Conservation (phyloP, 53 echinoderm and acorn worm genomes). For the Astropecten irregularis region DNA sequence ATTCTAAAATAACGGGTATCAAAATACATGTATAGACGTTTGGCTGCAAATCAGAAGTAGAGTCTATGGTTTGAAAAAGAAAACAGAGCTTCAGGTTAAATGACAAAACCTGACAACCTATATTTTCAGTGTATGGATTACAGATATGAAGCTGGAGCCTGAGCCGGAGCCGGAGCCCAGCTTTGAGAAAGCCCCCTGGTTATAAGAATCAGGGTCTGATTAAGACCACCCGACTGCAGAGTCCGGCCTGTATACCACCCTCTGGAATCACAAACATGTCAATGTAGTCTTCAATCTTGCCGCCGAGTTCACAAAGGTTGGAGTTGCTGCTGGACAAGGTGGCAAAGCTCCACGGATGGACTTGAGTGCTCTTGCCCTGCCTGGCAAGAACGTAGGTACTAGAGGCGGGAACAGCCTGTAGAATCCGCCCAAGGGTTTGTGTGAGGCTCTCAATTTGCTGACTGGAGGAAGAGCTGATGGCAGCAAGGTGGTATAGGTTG, state of each 20-base stretch:
- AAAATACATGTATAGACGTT: no score
- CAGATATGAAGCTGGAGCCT: no score
- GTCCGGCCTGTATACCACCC: slow-evolving; percentile 68
- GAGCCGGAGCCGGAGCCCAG: no score
- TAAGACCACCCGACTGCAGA: slow-evolving; percentile 57
- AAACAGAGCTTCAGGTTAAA: no score
- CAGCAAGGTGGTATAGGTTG: slow-evolving; percentile 33
- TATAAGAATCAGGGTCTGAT: slow-evolving; percentile 45
- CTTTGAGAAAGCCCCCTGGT: no score
- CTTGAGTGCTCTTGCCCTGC: slow-evolving; percentile 84
- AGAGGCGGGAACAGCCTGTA: background rate
- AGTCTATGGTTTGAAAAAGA: no score
- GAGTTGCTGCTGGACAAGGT: slow-evolving; percentile 72
- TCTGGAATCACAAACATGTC: slow-evolving; percentile 62
- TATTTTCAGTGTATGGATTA: no score
- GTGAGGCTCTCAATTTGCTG: background rate
- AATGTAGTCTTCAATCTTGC: slow-evolving; percentile 22
- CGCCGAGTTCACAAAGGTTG: slow-evolving; percentile 68
- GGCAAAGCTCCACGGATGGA: slow-evolving; percentile 64
- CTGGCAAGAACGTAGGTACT: slow-evolving; percentile 72
- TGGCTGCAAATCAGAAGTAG: no score
- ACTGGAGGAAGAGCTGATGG: background rate
- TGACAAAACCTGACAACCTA: no score
- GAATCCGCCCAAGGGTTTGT: slow-evolving; percentile 11
- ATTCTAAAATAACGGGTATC: no score